Percentiles rank a stretch among this genome's conserved stretches.
phyloP scores from a whole-genome alignment of 2,113 vertebrate species.

The Nematolebias whitei region DNA sequence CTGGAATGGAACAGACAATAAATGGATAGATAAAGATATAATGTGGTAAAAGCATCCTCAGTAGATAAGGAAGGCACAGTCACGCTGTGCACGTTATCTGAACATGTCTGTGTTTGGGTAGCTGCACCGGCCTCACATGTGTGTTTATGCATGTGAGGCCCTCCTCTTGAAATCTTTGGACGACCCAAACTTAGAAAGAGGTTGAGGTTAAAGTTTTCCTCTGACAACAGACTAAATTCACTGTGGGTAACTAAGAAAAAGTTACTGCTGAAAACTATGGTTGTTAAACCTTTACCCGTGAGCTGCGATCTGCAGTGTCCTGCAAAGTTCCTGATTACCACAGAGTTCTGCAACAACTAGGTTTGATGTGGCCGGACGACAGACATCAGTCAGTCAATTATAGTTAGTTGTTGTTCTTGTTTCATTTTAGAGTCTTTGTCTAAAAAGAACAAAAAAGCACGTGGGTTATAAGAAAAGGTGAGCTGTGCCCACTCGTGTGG shows the following conservation, averaged over 20 bases:
- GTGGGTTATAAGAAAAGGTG: not conserved
- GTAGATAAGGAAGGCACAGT: not conserved
- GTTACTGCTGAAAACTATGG: no score
- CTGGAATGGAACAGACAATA: not conserved
- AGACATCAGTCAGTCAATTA: no score
- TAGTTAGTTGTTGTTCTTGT: not conserved
- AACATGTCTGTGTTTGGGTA: not conserved
- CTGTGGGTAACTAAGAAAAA: not conserved
- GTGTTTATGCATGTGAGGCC: not conserved
- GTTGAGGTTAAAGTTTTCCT: not conserved
- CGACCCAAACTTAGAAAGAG: not conserved
- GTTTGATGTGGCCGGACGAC: no score
- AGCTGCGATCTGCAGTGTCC: no score
- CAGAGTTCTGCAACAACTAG: no score
- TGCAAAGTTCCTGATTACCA: no score
- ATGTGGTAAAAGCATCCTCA: no score
- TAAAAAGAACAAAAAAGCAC: not conserved
- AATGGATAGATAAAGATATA: not conserved
- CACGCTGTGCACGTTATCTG: no score
- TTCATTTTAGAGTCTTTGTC: not conserved
- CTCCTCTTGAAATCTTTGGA: not conserved
- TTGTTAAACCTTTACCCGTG: no score
- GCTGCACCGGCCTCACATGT: not conserved
- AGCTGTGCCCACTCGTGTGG: not conserved
- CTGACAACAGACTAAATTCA: not conserved